Evolutionary conservation across 2,888 invertebrate genomes (phyloP), one percentile per base, ranked within the genome.

Genomic region (Melanargia galathea): DNA sequence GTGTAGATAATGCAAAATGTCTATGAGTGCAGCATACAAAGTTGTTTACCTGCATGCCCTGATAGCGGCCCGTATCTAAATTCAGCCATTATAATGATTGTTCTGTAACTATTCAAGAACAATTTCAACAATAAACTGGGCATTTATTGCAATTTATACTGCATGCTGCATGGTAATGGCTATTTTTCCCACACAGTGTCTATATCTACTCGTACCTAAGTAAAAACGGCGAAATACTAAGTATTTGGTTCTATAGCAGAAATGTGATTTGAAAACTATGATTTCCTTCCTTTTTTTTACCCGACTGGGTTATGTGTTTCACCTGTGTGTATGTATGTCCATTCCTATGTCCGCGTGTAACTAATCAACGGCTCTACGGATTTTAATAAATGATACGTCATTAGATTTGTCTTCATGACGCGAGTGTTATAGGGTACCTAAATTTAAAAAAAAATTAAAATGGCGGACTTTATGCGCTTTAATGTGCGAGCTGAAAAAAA

Each of bases 61-160:
- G 57, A 22, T 33, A 55, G 18, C 33, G n/a, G 33, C 40, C 38
- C 30, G 16, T n/a, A 16, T 51, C 40, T 2, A 49, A 20, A 52
- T 58, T 64, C 56, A 57, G 59, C 49, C 61, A 52, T 65, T 52
- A 65, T 35, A 48, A 48, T 63, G 62, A 66, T 68, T 58, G 60
- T 64, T 64, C 56, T 61, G 18, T 33, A 26, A 11, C 30, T 18
- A 52, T 63, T 67, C 58, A 61, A 51, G 49, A 38, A 48, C 64
- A 59, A 68, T 63, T 65, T 66, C 13, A 60, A 35, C 52, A 40
- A 26, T 22, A 18, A 49, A 45, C 26, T 20, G 11, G 7, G 35
- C 58, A 56, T 62, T 68, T 63, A 51, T 13, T 55, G 64, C 26
- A 52, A 66, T 68, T 66, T 58, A n/a, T 20, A 51, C 51, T n/a